These are phyloP conservation scores for Rhopalosiphum nymphaeae DNA, from an alignment of 2,888 invertebrate species.

Conservation along the genomic window DNA sequence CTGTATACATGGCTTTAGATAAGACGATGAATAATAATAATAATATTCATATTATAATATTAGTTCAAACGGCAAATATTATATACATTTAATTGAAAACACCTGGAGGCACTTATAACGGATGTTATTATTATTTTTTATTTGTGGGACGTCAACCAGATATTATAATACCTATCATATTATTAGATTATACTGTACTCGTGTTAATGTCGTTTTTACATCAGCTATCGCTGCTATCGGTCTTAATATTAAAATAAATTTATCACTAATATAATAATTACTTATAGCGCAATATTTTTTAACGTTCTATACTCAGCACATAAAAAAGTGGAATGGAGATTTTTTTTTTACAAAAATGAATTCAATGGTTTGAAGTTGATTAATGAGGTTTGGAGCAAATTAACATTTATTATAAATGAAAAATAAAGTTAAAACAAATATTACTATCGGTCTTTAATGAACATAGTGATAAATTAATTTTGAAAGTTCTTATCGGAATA, in stretches of 20 bases:
- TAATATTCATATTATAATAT: background rate
- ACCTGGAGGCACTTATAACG: background rate
- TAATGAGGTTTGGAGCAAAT: constrained; percentile 38
- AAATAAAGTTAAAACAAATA: constrained; percentile 42
- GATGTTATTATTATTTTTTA: background rate
- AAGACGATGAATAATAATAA: background rate
- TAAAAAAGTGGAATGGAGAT: background rate
- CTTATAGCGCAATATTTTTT: background rate
- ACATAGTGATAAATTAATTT: constrained; percentile 45
- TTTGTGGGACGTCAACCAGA: background rate
- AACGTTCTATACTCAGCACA: background rate
- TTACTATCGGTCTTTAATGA: constrained; percentile 42
- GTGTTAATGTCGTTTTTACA: background rate
- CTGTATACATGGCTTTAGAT: background rate
- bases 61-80: background rate
- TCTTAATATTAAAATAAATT: constrained; percentile 6
- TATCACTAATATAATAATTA: constrained; percentile 30
- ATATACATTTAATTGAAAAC: constrained; percentile 16
- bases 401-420: constrained; percentile 30
- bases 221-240: background rate
- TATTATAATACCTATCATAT: background rate
- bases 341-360: constrained; percentile 24
- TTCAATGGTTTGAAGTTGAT: constrained; percentile 51
- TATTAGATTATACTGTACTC: background rate
- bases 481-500: constrained; percentile 39